Evolutionary conservation across 1,140 invertebrate species (phyloP).

Genomic region (Habropoda laboriosa): DNA sequence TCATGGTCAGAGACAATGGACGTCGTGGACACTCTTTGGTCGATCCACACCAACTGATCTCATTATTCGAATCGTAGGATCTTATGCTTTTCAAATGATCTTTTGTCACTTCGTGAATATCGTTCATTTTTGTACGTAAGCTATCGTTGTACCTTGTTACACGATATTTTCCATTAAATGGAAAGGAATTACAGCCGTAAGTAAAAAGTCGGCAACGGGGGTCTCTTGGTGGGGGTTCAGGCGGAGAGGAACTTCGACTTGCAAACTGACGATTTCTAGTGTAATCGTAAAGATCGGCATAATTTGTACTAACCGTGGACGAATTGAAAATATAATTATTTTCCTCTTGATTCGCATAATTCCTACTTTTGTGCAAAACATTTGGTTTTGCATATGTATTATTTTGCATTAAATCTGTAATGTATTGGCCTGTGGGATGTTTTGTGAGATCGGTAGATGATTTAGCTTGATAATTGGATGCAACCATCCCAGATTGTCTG

Average conservation of each 20-base stretch:
- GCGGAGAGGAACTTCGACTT: conserved; percentile 77
- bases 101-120: conserved; percentile 13
- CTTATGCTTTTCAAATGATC: conserved; percentile 24
- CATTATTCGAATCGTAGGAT: conserved; percentile 54
- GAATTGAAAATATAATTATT: conserved; percentile 26
- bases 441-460: conserved; percentile 30
- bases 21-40: conserved; percentile 35
- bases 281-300: conserved; percentile 59
- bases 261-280: not conserved
- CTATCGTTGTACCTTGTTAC: conserved; percentile 21
- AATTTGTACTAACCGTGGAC: conserved; percentile 65
- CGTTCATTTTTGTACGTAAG: conserved; percentile 2
- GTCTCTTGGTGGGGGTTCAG: conserved; percentile 88
- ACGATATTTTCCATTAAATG: conserved; percentile 81
- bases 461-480: not conserved
- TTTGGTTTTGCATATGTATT: conserved; percentile 65
- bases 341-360: not conserved
- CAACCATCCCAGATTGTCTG: not conserved
- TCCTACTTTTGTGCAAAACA: conserved; percentile 52
- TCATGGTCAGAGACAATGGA: conserved; percentile 60
- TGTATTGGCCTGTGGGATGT: conserved; percentile 25
- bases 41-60: conserved; percentile 27
- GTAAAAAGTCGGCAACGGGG: conserved; percentile 83
- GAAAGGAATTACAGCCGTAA: conserved; percentile 71
- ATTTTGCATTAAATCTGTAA: conserved; percentile 64